Percentiles rank a stretch among this genome's conserved stretches.
These are phyloP conservation scores for Anguilla pacifica DNA, from an alignment of 2,797 vertebrate species.

Conservation along the genomic window DNA sequence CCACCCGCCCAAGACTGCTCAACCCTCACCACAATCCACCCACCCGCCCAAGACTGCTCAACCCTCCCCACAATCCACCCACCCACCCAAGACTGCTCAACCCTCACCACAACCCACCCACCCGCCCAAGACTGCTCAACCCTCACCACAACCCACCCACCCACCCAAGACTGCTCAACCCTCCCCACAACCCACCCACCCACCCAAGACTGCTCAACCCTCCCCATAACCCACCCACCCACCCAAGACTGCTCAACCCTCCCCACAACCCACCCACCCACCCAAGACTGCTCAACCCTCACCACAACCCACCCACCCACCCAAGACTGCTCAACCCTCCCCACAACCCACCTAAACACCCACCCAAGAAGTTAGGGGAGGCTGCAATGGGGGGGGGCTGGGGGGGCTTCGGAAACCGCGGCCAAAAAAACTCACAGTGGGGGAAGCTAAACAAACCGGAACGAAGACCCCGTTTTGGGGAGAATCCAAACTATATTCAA, in stretches of 20 bases:
- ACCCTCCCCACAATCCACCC: too few species aligned
- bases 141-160: neutral
- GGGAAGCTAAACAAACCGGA: slow-evolving; percentile 31
- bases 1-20: too few species aligned
- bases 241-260: neutral
- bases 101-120: too few species aligned
- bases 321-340: neutral
- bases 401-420: slow-evolving; percentile 13
- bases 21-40: too few species aligned
- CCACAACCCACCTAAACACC: neutral
- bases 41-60: too few species aligned
- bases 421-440: slow-evolving; percentile 16
- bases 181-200: neutral
- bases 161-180: neutral
- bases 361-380: neutral
- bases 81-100: too few species aligned
- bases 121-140: too few species aligned
- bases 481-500: slow-evolving; percentile 11
- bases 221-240: neutral
- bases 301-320: neutral
- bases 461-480: neutral
- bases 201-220: neutral
- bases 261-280: neutral
- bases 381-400: neutral
- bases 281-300: neutral